Percentiles rank a stretch among this genome's conserved stretches.
Evolutionary conservation across 2,797 vertebrate species (phyloP).

Genomic region (Melopsittacus undulatus): DNA sequence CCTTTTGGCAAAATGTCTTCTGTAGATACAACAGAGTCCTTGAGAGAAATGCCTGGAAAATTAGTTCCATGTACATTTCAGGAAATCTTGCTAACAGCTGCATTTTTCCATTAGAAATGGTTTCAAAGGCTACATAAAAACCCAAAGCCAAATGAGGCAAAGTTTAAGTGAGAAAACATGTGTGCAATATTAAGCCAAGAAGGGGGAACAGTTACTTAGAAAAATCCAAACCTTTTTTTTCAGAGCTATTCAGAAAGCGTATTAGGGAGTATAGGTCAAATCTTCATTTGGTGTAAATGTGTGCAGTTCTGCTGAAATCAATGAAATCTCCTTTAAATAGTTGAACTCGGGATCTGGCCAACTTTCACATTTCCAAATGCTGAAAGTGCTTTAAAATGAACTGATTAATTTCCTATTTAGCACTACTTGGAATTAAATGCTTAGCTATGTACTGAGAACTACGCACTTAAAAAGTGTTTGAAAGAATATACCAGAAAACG

Average conservation of each 20-base stretch:
- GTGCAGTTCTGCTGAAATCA: background rate
- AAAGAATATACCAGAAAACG: background rate
- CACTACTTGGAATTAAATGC: background rate
- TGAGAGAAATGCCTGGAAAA: slow-evolving; percentile 80
- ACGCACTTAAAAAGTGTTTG: background rate
- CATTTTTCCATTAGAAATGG: slow-evolving; percentile 87
- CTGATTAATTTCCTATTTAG: background rate
- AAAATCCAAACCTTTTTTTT: slow-evolving; percentile 49
- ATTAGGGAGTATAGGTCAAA: background rate
- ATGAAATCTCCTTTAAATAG: background rate
- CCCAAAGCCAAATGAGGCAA: slow-evolving; percentile 78
- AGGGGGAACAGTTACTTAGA: slow-evolving; percentile 65
- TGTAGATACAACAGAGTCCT: slow-evolving; percentile 70
- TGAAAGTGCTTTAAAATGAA: background rate
- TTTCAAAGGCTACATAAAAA: slow-evolving; percentile 80
- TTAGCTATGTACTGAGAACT: background rate
- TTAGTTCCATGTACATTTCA: slow-evolving; percentile 81
- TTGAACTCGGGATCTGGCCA: background rate
- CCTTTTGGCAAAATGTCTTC: slow-evolving; percentile 49
- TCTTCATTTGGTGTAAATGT: slow-evolving; percentile 29
- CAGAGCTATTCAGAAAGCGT: slow-evolving; percentile 41
- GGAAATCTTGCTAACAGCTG: slow-evolving; percentile 88
- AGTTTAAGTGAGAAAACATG: slow-evolving; percentile 81
- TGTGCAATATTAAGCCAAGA: slow-evolving; percentile 75
- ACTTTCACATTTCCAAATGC: slow-evolving; percentile 38